These are phyloP conservation scores for Marisa cornuarietis DNA, from an alignment of 1,140 invertebrate genomes.

Conservation along the genomic window DNA sequence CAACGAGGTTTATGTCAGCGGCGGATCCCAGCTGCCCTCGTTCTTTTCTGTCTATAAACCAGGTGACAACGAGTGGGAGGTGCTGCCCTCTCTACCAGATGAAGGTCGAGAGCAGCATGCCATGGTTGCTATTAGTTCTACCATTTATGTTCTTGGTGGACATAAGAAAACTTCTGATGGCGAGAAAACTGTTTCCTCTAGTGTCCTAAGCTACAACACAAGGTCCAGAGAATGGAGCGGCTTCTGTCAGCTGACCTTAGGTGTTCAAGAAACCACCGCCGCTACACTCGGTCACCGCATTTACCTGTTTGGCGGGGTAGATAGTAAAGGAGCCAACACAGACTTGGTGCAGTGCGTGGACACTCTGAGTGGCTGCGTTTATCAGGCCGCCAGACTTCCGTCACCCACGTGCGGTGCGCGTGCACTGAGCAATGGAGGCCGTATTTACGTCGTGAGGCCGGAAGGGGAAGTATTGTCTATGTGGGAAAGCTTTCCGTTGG, in stretches of 20 bases:
- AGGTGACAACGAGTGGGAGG: conserved; percentile 6
- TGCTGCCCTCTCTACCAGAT: background rate
- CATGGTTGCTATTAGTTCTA: background rate
- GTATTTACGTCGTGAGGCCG: background rate
- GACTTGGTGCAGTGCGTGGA: conserved; percentile 7
- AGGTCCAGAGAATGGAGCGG: background rate
- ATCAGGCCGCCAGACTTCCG: background rate
- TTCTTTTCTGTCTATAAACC: background rate
- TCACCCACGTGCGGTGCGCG: background rate
- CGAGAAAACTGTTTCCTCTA: conserved; percentile 11
- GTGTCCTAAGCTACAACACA: background rate
- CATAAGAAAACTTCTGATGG: background rate
- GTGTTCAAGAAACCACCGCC: background rate
- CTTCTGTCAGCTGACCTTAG: background rate
- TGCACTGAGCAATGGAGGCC: conserved; percentile 11
- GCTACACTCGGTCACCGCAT: conserved; percentile 3
- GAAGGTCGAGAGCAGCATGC: conserved; percentile 17
- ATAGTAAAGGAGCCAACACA: background rate
- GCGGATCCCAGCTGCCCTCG: background rate
- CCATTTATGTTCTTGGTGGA: conserved; percentile 7
- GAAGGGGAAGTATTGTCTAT: background rate
- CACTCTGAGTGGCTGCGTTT: background rate
- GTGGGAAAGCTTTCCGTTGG: background rate
- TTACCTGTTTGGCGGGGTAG: conserved; percentile 10
- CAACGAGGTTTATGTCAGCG: conserved; percentile 13